Evolutionary conservation across 2,888 invertebrate genomes (phyloP), one percentile per base, ranked within the genome.

Genomic region (Tetrapedia diversipes): DNA sequence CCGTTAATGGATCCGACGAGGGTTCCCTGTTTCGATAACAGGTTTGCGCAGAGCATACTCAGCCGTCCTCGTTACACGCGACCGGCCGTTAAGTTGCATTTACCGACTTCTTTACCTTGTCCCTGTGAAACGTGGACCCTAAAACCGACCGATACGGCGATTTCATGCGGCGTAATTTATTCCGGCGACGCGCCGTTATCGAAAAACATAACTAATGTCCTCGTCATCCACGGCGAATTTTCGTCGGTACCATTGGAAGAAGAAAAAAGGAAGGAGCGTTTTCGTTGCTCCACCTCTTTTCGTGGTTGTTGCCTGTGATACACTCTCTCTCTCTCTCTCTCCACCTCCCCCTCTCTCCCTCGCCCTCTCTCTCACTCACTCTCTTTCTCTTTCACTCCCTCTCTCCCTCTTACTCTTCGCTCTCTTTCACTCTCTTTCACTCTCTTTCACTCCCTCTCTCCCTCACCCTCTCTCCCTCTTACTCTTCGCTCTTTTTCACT

Each of bases 171-270:
- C 24, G 70, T 75, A 72, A 72, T 72, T 65, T 65, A 75, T 75
- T 75, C 59, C 34, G 53, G 37, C 41, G 34, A 8, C 45, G 70
- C 37, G 61, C 47, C 34, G 66, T 53, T 76, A 61, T 68, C 75
- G 71, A 79, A 77, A 77, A 77, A 67, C 72, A 51, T 77, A 67
- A 77, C 72, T 72, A 77, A 79, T 77, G 77, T n/a, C 53, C 61
- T 69, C 68, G 77, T 68, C 76, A 66, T 70, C 76, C 77, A 56
- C 70, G 63, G 60, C 45, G 66, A 78, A 78, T 78, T 78, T 76
- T 75, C 77, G 54, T 61, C 63, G 41, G 29, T 41, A 45, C 37
- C 34, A 29, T 6, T 16, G 32, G 11, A 10, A 22, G 11, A 14
- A 47, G 19, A 4, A 39, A 8, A 67, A 67, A 53, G 43, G 56